A percentile compares a stretch with the other conserved stretches of the same genome.
Conservation (phyloP, 92 coral and sea anemone genomes). For the Pocillopora meandrina region DNA sequence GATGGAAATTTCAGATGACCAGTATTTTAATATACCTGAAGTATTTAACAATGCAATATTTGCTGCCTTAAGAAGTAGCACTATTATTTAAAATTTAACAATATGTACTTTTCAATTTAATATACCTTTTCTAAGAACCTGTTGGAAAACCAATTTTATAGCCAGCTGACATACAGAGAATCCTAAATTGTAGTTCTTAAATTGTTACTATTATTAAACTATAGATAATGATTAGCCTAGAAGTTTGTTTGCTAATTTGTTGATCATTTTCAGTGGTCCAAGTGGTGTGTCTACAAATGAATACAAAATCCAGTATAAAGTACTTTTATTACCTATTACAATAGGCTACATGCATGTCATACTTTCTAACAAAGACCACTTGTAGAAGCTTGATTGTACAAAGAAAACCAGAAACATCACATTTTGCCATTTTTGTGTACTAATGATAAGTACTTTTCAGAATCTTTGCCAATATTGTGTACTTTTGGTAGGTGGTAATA, state of each 20-base stretch:
- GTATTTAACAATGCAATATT: no score
- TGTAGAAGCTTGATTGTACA: background rate
- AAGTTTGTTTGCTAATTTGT: background rate
- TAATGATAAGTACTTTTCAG: slow-evolving; percentile 23
- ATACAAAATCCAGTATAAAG: background rate
- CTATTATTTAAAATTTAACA: no score
- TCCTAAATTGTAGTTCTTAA: no score
- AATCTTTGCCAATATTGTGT: no score
- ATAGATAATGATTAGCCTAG: background rate
- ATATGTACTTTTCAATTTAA: no score
- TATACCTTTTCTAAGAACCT: background rate
- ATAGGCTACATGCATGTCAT: background rate
- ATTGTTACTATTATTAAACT: no score
- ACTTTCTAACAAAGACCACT: background rate
- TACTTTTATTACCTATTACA: background rate
- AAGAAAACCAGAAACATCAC: no score
- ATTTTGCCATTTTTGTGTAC: background rate
- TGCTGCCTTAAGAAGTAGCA: no score
- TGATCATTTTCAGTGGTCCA: background rate
- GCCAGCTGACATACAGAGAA: slow-evolving; percentile 3
- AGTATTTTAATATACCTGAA: no score
- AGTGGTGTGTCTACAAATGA: background rate
- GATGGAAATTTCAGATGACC: no score
- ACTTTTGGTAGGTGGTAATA: slow-evolving; percentile 50
- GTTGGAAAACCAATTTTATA: background rate